Conservation (phyloP, 2,888 invertebrate genomes). For the Thyatira batis region DNA sequence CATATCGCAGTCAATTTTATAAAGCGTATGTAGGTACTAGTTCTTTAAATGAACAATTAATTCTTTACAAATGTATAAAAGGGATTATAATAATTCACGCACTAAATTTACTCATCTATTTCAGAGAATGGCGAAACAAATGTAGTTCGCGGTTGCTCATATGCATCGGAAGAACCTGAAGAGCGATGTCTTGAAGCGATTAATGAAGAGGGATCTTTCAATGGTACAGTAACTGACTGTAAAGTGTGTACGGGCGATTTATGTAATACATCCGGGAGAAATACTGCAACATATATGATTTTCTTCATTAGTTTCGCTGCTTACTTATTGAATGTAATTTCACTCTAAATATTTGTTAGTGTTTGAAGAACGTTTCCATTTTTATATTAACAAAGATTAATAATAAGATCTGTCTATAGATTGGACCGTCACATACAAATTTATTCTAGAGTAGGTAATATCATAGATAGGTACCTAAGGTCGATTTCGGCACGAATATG, state of each 20-base stretch:
- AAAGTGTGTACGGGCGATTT: constrained; percentile 45
- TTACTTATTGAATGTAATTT: constrained; percentile 8
- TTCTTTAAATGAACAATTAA: no score
- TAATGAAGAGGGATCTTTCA: constrained; percentile 18
- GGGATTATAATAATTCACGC: not conserved
- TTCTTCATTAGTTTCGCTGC: constrained; percentile 20
- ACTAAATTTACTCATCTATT: constrained; percentile 30
- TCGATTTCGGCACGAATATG: no score
- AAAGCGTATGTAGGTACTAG: no score
- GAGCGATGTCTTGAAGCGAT: constrained; percentile 39
- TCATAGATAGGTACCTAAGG: no score
- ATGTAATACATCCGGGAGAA: constrained; percentile 50
- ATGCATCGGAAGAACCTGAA: constrained; percentile 27
- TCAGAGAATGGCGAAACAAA: constrained; percentile 45
- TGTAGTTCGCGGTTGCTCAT: constrained; percentile 52
- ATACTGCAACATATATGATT: constrained; percentile 24
- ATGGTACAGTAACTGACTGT: constrained; percentile 36
- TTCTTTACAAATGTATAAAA: no score
- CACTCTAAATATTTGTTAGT: not conserved
- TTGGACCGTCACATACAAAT: no score
- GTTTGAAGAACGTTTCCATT: no score
- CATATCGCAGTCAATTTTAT: no score
- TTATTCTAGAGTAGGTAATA: no score
- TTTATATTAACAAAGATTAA: no score
- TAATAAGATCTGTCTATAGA: no score